Base-by-base conservation (phyloP, 2,888 invertebrate genomes). In the Germaria angustata region DNA sequence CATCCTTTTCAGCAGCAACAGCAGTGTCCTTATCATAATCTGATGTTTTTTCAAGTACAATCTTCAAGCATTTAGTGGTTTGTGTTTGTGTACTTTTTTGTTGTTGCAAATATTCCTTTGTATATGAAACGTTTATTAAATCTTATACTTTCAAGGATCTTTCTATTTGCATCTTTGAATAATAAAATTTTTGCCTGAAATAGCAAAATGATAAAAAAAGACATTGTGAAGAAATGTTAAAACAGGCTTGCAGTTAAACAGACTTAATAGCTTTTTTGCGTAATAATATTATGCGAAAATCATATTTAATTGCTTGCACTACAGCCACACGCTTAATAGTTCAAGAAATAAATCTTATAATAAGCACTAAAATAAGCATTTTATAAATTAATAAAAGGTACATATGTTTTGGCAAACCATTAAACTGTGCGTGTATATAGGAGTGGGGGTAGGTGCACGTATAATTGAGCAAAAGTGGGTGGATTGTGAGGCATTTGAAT, bases 131-230 rank as follows among this genome's bases (percentile, higher is more conserved):
- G 55, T 78, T 78, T 79, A 78, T 57, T 65, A 75, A 69, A 75
- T 75, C 41, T 63, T 59, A 75, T 79, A 71, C 53, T 71, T 53
- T 82, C 73, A 82, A 78, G 75, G 69, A 79, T 75, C 69, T 66
- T 22, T 46, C 28, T n/a, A 17, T 22, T 1, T 24, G 61, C 15
- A 5, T 41, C 1, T n/a, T n/a, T 59, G 1, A 11, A n/a, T 51
- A 32, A 20, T 17, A 36, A 36, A 1, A 20, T 22, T 34, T 66
- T 0, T 15, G 2, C 13, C 39, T 5, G 24, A 1, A n/a, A 51
- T 39, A 22, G 22, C 2, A 15, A 53, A 66, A 24, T 15, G 2
- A 13, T 13, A 28, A 39, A 55, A 17, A 49, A 13, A 17, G 15
- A 0, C 11, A 32, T 46, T n/a, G 13, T 22, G 36, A 72, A 51